phyloP scores from a whole-genome alignment of 2,797 vertebrate species.

The Anas bahamensis region DNA sequence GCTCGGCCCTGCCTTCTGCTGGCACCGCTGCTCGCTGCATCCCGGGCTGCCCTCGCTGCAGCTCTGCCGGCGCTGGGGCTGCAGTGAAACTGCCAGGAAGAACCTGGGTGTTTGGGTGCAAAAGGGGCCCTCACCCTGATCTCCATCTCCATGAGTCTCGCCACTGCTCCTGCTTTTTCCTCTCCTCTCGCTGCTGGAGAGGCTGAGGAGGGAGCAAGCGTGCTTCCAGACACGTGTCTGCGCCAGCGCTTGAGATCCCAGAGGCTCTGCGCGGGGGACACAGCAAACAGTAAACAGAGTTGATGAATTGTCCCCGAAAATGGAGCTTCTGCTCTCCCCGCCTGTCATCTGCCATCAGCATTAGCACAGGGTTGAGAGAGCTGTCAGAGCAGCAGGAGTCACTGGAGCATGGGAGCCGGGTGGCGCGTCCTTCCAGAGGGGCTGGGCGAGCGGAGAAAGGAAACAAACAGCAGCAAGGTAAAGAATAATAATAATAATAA shows the following conservation, averaged over 20 bases:
- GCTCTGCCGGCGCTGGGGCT: neutral
- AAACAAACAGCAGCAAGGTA: neutral
- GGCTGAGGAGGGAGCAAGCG: neutral
- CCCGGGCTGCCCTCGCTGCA: neutral
- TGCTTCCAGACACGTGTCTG: conserved; percentile 15
- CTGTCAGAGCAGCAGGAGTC: conserved; percentile 43
- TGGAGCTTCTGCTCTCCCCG: conserved; percentile 38
- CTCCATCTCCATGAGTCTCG: neutral
- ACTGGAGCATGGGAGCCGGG: neutral
- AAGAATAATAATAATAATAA: neutral
- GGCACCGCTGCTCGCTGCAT: neutral
- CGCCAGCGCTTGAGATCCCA: conserved; percentile 21
- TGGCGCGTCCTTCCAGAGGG: neutral
- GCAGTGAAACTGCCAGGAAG: fast-evolving
- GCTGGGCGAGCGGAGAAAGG: neutral
- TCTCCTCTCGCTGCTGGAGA: neutral
- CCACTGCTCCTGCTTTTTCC: neutral
- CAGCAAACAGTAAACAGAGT: conserved; percentile 37
- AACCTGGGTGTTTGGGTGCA: neutral
- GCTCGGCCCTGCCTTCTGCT: neutral
- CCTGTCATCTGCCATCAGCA: conserved; percentile 43
- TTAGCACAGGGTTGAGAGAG: neutral
- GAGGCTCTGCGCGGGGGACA: neutral
- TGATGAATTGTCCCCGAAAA: conserved; percentile 49
- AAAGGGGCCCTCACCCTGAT: neutral